These are phyloP conservation scores for Poeciliopsis prolifica DNA, from an alignment of 2,113 vertebrate genomes.

Conservation along the genomic window DNA sequence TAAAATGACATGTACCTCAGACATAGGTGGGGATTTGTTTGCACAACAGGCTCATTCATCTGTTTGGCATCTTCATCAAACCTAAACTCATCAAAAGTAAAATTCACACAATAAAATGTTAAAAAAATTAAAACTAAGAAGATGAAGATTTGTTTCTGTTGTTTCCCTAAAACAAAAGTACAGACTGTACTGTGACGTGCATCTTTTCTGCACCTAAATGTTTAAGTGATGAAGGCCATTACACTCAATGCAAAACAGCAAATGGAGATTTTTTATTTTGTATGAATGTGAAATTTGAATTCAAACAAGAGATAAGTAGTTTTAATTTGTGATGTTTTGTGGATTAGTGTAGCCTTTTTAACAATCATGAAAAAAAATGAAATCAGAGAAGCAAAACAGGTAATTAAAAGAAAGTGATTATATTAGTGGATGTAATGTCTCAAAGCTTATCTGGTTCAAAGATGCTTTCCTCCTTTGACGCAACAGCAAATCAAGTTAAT, in stretches of 20 bases:
- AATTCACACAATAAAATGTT: no score
- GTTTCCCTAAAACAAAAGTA: neutral
- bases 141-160: no score
- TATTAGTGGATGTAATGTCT: neutral
- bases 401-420: neutral
- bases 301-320: neutral
- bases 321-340: neutral
- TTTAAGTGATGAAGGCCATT: no score
- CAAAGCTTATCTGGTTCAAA: no score
- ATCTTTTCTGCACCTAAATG: neutral
- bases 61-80: no score
- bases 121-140: no score
- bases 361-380: neutral
- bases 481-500: no score
- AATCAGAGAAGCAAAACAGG: neutral
- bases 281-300: neutral
- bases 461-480: no score
- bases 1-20: no score
- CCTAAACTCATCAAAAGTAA: no score
- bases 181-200: slow-evolving; percentile 4
- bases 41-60: no score
- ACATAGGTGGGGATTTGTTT: no score
- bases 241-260: neutral
- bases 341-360: neutral
- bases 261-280: neutral